These are phyloP conservation scores for Maccullochella peelii DNA, from an alignment of 2,113 vertebrate species.

Conservation along the genomic window DNA sequence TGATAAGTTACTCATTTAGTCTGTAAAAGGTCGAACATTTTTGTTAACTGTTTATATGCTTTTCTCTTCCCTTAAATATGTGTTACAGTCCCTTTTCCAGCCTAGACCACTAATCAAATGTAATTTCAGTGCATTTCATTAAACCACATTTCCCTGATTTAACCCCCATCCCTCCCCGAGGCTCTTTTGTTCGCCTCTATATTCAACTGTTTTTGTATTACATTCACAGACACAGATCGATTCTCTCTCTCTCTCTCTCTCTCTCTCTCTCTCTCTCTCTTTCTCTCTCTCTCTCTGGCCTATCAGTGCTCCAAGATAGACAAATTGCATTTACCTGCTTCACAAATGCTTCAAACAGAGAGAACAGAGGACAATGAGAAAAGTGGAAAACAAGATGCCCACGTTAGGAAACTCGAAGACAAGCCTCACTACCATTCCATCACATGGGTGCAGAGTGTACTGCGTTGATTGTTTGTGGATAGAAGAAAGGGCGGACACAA, in stretches of 20 bases:
- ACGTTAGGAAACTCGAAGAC: slow-evolving; percentile 19
- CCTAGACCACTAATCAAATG: slow-evolving; percentile 35
- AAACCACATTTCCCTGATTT: slow-evolving; percentile 26
- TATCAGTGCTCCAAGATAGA: slow-evolving; percentile 20
- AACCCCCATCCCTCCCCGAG: slow-evolving; percentile 20
- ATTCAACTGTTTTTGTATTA: slow-evolving; percentile 41
- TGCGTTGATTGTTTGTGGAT: slow-evolving; percentile 56
- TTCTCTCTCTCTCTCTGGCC: slow-evolving; percentile 17
- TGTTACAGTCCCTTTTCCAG: slow-evolving; percentile 16
- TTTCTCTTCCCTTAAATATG: slow-evolving; percentile 33
- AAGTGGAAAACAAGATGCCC: slow-evolving; percentile 44
- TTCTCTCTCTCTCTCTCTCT: slow-evolving; percentile 25
- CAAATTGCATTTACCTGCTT: slow-evolving; percentile 70
- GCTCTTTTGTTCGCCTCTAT: slow-evolving; percentile 34
- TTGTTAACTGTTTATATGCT: slow-evolving; percentile 26
- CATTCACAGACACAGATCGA: slow-evolving; percentile 56
- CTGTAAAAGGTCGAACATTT: slow-evolving; percentile 21
- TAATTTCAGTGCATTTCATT: slow-evolving; percentile 41
- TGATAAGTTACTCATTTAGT: background rate
- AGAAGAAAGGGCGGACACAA: slow-evolving; percentile 49
- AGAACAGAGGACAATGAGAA: slow-evolving; percentile 40
- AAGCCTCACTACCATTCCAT: slow-evolving; percentile 20
- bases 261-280: slow-evolving; percentile 24
- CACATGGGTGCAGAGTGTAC: slow-evolving; percentile 12
- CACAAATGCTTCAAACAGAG: slow-evolving; percentile 49